phyloP scores from a whole-genome alignment of 2,888 invertebrate genomes.

The Entomobrya proxima region DNA sequence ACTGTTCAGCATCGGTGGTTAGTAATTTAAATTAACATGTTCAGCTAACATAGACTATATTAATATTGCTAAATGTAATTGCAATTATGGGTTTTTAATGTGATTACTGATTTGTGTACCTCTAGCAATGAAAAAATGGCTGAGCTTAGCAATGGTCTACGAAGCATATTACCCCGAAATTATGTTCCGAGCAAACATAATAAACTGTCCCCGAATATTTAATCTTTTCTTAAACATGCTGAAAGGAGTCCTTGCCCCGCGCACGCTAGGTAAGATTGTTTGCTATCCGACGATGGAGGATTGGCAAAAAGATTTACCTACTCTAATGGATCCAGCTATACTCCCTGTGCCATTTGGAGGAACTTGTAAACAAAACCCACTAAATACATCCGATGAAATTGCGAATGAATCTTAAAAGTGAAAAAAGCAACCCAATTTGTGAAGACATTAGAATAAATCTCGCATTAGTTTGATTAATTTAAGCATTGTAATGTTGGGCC shows the following conservation, averaged over 20 bases:
- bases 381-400: too few relatives aligned
- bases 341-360: too few relatives aligned
- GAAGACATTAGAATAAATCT: too few relatives aligned
- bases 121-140: conserved; percentile 20
- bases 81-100: not conserved
- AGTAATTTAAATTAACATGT: too few relatives aligned
- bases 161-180: conserved; percentile 42
- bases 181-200: not conserved
- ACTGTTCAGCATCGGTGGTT: conserved; percentile 10
- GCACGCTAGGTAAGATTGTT: not conserved
- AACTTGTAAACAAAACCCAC: too few relatives aligned
- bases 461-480: too few relatives aligned
- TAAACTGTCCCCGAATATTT: conserved; percentile 37
- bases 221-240: conserved; percentile 30
- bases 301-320: not conserved
- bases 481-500: too few relatives aligned
- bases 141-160: not conserved
- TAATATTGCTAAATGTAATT: not conserved
- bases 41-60: too few relatives aligned
- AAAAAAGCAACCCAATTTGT: too few relatives aligned
- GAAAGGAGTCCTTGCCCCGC: not conserved
- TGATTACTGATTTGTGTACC: not conserved
- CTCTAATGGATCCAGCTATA: too few relatives aligned
- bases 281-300: not conserved
- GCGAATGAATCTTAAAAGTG: too few relatives aligned